A percentile compares a stretch with the other conserved stretches of the same genome.
These are phyloP conservation scores for Dicentrarchus labrax DNA, from an alignment of 2,113 vertebrate genomes.

Conservation along the genomic window DNA sequence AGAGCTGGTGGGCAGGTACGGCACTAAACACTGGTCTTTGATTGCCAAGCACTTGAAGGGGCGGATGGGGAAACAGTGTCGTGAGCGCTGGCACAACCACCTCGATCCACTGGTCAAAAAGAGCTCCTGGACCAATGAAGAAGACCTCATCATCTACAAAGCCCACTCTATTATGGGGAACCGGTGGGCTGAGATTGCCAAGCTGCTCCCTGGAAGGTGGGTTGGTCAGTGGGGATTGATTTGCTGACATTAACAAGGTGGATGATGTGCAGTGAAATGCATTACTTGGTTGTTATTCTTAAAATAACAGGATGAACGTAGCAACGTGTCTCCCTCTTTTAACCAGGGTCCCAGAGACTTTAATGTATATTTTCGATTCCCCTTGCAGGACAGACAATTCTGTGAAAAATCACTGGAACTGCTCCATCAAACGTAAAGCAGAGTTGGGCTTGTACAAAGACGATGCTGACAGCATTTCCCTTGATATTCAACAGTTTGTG, in stretches of 20 bases:
- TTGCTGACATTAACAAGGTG: neutral
- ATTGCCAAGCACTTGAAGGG: constrained; percentile 92
- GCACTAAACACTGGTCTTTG: constrained; percentile 90
- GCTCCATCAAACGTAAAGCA: constrained; percentile 89
- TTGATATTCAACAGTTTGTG: constrained; percentile 80
- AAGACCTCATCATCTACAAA: constrained; percentile 94
- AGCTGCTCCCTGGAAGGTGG: constrained; percentile 94
- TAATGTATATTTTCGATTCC: neutral
- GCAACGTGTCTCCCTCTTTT: neutral
- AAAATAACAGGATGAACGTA: neutral
- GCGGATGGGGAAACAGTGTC: constrained; percentile 93
- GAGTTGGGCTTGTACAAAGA: constrained; percentile 87
- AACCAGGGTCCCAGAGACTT: neutral
- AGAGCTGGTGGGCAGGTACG: constrained; percentile 89
- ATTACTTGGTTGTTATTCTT: neutral
- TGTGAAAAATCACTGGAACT: constrained; percentile 97
- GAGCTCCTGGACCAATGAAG: constrained; percentile 92
- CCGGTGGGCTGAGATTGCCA: constrained; percentile 95
- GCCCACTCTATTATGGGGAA: constrained; percentile 93
- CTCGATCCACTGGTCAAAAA: constrained; percentile 94
- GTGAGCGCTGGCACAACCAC: constrained; percentile 95
- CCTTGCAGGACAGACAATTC: constrained; percentile 90
- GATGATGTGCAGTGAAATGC: neutral
- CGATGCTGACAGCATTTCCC: constrained; percentile 72
- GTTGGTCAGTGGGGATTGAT: neutral